Evolutionary conservation across 2,888 invertebrate genomes (phyloP), one percentile per base, ranked within the genome.

Genomic region (Neuroscelio doddi): DNA sequence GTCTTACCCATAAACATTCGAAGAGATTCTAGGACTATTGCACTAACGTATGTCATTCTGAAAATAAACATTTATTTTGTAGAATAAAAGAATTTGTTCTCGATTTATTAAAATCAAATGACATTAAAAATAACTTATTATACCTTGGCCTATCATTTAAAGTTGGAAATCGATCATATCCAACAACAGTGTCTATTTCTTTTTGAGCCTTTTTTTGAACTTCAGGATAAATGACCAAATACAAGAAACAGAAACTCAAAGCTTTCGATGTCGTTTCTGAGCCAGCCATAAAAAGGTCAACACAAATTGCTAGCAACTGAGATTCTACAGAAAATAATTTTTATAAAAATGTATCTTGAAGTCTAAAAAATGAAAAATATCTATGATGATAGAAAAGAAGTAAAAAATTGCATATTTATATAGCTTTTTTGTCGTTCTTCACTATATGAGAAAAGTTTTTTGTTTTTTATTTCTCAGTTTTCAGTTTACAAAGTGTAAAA

Each of bases 261-360:
- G 91, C 90, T 80, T 94, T 94, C 47, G 90, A 91, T 0, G 94
- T 94, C 0, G 95, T 95, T 85, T 95, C 95, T 0, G 94, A 92
- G 0, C 94, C 95, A 15, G 94, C 95, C 87, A 94, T 90, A 74
- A 95, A 95, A 88, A 95, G 89, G 74, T 95, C 95, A 87, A 94
- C 87, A 74, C 94, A 93, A 74, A 92, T 90, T 0, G 93, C 93
- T 55, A 94, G 82, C 47, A 95, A 83, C 73, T 94, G 94, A 5
- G 89, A 88, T 79, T 95, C 94, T 68, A 89, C 86, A 78, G n/a
- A n/a, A n/a, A n/a, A n/a, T n/a, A n/a, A n/a, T n/a, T n/a, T n/a
- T n/a, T n/a, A n/a, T n/a, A n/a, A n/a, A n/a, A n/a, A n/a, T n/a
- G n/a, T n/a, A n/a, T n/a, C n/a, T n/a, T n/a, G n/a, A n/a, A n/a